Percentiles rank a stretch among this genome's conserved stretches.
Conservation (phyloP, 2,888 invertebrate species). For the Metallyticus violacea region DNA sequence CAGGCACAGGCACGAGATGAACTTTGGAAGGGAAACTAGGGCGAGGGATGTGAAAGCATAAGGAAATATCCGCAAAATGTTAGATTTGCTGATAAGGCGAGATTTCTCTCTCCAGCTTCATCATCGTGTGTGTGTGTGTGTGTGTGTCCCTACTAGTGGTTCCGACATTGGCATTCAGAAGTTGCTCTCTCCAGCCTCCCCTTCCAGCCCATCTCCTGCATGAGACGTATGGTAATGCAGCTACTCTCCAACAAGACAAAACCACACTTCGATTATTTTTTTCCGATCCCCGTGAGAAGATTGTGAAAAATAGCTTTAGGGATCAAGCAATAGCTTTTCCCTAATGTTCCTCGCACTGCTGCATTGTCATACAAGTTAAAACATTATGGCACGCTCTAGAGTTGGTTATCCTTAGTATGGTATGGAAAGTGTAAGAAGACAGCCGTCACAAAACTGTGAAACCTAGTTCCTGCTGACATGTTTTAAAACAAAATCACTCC, state of each 20-base stretch:
- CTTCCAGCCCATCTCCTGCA: not conserved
- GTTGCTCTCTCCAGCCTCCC: not conserved
- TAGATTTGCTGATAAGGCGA: slow-evolving; percentile 28
- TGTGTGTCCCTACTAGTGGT: not conserved
- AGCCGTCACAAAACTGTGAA: no score
- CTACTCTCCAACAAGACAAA: slow-evolving; percentile 12
- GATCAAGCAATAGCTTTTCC: no score
- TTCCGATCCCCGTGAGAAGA: not conserved
- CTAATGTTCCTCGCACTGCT: not conserved
- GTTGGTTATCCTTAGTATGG: no score
- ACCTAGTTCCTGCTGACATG: no score
- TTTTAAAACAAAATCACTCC: no score
- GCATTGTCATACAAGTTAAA: not conserved
- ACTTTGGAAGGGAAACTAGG: not conserved
- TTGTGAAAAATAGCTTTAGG: no score
- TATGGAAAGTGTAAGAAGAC: no score
- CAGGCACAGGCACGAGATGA: not conserved
- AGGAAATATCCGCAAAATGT: not conserved
- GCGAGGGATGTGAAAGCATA: not conserved
- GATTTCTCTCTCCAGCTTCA: not conserved
- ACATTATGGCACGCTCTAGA: no score
- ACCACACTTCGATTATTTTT: not conserved
- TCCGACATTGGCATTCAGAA: slow-evolving; percentile 6
- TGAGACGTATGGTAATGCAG: slow-evolving; percentile 26
- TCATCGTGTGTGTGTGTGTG: not conserved